phyloP scores from a whole-genome alignment of 2,113 vertebrate species.

The Pica pica region DNA sequence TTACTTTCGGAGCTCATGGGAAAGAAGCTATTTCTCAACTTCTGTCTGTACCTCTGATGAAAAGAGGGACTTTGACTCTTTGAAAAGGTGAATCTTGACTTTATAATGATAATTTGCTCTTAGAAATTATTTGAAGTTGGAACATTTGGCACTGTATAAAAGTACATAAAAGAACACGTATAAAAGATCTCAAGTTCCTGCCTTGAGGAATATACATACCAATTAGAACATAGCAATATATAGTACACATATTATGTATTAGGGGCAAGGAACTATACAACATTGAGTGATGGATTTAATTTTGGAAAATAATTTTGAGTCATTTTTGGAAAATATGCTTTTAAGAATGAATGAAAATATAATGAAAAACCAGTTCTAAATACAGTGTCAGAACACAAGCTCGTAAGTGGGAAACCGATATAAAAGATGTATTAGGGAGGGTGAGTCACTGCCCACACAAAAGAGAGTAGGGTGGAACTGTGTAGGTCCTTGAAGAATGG shows the following conservation, averaged over 20 bases:
- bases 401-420: neutral
- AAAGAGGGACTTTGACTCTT: neutral
- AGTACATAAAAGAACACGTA: neutral
- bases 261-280: neutral
- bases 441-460: neutral
- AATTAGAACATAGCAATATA: neutral
- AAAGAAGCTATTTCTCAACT: neutral
- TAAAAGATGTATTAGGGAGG: neutral
- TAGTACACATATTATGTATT: neutral
- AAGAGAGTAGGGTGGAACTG: neutral
- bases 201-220: conserved; percentile 21
- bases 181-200: conserved; percentile 1
- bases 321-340: neutral
- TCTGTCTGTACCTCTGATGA: neutral
- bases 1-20: neutral
- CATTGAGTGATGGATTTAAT: neutral
- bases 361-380: neutral
- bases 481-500: neutral
- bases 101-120: conserved; percentile 37
- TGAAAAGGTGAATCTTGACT: conserved; percentile 39
- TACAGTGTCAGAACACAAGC: neutral
- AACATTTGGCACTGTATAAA: conserved; percentile 29
- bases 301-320: neutral
- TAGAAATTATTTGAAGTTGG: conserved; percentile 29
- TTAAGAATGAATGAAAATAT: neutral